Percentiles rank a stretch among this genome's conserved stretches.
Conservation (phyloP, 2,113 vertebrate species). For the Vulpes ferrilata region DNA sequence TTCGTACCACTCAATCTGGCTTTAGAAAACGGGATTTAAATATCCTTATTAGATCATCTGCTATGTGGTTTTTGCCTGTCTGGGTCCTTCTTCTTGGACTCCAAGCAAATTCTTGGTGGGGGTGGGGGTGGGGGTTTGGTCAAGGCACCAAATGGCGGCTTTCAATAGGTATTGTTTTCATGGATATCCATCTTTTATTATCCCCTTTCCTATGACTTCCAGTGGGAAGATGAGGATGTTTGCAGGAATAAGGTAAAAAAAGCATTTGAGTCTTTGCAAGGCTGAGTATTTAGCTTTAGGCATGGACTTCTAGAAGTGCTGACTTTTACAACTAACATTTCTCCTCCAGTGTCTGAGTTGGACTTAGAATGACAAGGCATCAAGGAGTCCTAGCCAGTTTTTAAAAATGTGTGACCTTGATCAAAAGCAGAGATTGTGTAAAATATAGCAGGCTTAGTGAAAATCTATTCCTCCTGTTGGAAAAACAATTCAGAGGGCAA, state of each 20-base stretch:
- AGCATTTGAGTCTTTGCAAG: not conserved
- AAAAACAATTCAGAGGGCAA: conserved; percentile 35
- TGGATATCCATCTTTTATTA: not conserved
- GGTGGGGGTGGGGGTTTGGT: not conserved
- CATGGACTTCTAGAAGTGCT: not conserved
- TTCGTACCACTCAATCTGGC: not conserved
- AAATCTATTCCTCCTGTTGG: conserved; percentile 15
- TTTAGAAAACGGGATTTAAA: conserved; percentile 38
- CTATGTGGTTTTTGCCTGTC: not conserved
- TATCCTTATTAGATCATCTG: not conserved
- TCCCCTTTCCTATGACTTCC: not conserved
- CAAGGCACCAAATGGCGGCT: not conserved
- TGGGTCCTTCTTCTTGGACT: not conserved
- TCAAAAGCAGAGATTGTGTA: conserved; percentile 56
- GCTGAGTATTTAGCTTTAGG: not conserved
- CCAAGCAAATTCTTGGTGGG: not conserved
- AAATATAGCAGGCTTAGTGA: not conserved
- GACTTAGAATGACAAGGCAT: conserved; percentile 22
- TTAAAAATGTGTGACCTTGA: conserved; percentile 17
- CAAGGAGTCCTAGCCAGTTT: not conserved
- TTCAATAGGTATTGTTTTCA: not conserved
- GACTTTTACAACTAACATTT: conserved; percentile 9
- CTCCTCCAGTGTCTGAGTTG: not conserved
- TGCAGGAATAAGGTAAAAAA: not conserved
- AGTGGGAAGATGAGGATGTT: not conserved